Base-by-base conservation (phyloP, 2,888 invertebrate species). In the Calliopum simillimum region DNA sequence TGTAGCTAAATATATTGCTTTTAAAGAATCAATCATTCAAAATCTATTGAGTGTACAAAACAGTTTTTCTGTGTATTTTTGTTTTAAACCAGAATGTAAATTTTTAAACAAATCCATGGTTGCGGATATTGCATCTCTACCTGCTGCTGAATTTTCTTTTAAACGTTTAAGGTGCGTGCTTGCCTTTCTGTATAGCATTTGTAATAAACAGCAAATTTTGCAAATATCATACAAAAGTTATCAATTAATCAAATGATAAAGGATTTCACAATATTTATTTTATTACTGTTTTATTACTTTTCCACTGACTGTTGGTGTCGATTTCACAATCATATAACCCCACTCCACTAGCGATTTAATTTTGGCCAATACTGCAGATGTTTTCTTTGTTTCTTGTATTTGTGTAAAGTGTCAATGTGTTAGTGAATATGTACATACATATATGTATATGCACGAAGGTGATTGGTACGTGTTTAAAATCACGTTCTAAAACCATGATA, bases 61-160 rank as follows among this genome's bases (percentile, higher is more conserved):
- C 4, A 6, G 33, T 8, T 6, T 33, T 33, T 6, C 33, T 33
- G 33, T 33, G 8, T 33, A 33, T 33, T 33, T 33, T 33, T 33
- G 8, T 33, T 33, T 33, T 8, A 33, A 33, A 8, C 8, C 33
- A 33, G 33, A n/a, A 33, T 33, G 33, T 0, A 33, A n/a, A 33
- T 33, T 33, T 8, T 33, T 0, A 33, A 6, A 33, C 2, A 33
- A 33, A 23, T 13, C 3, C 41, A 66, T 66, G 58, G 66, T 66
- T 12, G 66, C 66, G n/a, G 66, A 66, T 16, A 46, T 14, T 44
- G 23, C 66, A 13, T 25, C 46, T n/a, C 21, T 46, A n/a, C 55
- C 23, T 21, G 56, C 55, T n/a, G 66, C 56, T 56, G 66, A 66
- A 21, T 66, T 66, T 46, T 25, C 66, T 21, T 66, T 46, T 23